Evolutionary conservation across 2,888 invertebrate genomes (phyloP).

Genomic region (Ariolimax columbianus): DNA sequence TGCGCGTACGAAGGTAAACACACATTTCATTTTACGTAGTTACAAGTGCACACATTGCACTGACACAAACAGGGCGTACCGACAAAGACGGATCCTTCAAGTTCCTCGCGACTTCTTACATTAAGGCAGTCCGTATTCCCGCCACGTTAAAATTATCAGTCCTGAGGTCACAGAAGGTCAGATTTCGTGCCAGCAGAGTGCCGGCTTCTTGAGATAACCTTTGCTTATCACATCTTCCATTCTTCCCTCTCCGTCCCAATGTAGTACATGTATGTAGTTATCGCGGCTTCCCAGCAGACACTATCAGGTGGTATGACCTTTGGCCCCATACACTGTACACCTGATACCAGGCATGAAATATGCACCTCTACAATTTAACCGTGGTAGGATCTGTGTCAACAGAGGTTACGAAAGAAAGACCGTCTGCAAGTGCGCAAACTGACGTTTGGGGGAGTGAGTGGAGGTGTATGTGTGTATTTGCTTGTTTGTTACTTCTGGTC

Average conservation of each 20-base stretch:
- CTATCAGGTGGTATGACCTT: slow-evolving; percentile 13
- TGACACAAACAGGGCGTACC: no score
- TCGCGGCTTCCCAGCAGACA: slow-evolving; percentile 13
- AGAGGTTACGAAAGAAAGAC: background rate
- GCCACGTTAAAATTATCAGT: slow-evolving; percentile 3
- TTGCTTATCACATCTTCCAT: background rate
- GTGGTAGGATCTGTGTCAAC: background rate
- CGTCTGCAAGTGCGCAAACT: no score
- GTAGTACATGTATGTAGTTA: slow-evolving; percentile 3
- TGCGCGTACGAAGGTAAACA: no score
- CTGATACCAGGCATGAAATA: slow-evolving; percentile 20
- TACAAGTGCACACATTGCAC: no score
- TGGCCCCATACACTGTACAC: slow-evolving; percentile 7
- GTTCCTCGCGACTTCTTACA: no score
- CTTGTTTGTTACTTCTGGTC: no score
- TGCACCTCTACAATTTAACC: slow-evolving; percentile 3
- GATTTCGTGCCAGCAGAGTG: slow-evolving; percentile 24
- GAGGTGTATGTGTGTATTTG: no score
- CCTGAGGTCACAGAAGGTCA: slow-evolving; percentile 32
- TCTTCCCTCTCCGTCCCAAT: background rate
- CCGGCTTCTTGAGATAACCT: slow-evolving; percentile 31
- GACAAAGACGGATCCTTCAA: no score
- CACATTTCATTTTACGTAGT: no score
- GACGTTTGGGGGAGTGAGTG: no score
- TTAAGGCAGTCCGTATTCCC: background rate